phyloP scores from a whole-genome alignment of 1,140 invertebrate genomes.

The Agrypnia vestita region DNA sequence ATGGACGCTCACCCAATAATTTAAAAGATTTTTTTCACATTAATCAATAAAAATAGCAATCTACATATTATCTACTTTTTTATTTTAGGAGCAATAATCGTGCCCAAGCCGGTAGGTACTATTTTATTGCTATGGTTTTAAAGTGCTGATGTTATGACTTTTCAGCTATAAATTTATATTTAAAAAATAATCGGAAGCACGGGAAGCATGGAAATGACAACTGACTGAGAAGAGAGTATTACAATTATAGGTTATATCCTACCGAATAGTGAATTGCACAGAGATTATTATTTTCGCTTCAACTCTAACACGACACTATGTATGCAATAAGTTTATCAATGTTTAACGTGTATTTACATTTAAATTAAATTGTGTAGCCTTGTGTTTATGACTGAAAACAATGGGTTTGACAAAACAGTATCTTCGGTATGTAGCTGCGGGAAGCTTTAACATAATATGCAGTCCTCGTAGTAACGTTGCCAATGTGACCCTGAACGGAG shows the following conservation, averaged over 20 bases:
- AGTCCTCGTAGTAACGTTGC: constrained; percentile 84
- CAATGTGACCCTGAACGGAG: constrained; percentile 84
- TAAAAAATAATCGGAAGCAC: no score
- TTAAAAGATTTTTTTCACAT: no score
- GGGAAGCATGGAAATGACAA: constrained; percentile 19
- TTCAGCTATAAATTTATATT: no score
- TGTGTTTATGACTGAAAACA: not conserved
- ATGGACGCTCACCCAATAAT: no score
- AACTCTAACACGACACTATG: not conserved
- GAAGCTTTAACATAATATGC: constrained; percentile 90
- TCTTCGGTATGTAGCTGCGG: constrained; percentile 87
- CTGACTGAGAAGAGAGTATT: not conserved
- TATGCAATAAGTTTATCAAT: not conserved
- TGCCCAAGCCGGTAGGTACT: no score
- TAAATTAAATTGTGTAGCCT: not conserved
- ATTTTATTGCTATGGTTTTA: no score
- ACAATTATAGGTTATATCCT: no score
- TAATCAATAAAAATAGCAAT: no score
- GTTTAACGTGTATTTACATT: not conserved
- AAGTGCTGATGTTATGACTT: no score
- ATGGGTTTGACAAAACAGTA: constrained; percentile 99
- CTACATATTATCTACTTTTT: no score
- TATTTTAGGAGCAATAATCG: no score
- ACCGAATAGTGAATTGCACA: no score
- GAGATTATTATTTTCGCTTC: not conserved